Conservation (phyloP, 1,140 invertebrate genomes). For the Potamilus streckersoni region DNA sequence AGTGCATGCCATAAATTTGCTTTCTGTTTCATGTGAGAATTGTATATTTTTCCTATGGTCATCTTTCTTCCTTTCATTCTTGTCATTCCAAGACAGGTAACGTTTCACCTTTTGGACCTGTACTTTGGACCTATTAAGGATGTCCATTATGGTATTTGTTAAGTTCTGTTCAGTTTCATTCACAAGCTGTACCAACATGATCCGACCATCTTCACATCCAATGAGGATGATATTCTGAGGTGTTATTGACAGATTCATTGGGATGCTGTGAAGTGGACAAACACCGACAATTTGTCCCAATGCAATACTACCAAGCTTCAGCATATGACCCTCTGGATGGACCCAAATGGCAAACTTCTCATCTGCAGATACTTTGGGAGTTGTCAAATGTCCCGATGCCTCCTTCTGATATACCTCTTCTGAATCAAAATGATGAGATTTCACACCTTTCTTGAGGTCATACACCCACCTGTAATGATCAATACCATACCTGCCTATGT, state of each 20-base stretch:
- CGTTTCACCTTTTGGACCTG: no score
- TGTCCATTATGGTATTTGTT: no score
- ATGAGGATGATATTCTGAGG: slow-evolving; percentile 28
- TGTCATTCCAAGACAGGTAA: no score
- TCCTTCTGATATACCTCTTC: slow-evolving; percentile 21
- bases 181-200: slow-evolving; percentile 44
- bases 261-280: slow-evolving; percentile 44
- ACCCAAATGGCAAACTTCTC: slow-evolving; percentile 33
- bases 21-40: no score
- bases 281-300: slow-evolving; percentile 22
- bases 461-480: slow-evolving; percentile 31
- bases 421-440: slow-evolving; percentile 35
- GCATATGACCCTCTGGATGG: slow-evolving; percentile 15
- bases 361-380: slow-evolving; percentile 27
- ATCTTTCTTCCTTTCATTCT: no score
- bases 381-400: neutral
- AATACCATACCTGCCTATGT: slow-evolving; percentile 30
- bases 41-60: no score
- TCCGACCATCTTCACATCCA: slow-evolving; percentile 45
- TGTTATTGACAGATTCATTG: slow-evolving; percentile 34
- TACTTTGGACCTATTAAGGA: no score
- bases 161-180: neutral
- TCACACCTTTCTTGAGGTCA: slow-evolving; percentile 23
- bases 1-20: no score
- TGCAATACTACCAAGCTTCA: slow-evolving; percentile 33